Conservation (phyloP, 1,140 invertebrate species). For the Amyelois transitella region DNA sequence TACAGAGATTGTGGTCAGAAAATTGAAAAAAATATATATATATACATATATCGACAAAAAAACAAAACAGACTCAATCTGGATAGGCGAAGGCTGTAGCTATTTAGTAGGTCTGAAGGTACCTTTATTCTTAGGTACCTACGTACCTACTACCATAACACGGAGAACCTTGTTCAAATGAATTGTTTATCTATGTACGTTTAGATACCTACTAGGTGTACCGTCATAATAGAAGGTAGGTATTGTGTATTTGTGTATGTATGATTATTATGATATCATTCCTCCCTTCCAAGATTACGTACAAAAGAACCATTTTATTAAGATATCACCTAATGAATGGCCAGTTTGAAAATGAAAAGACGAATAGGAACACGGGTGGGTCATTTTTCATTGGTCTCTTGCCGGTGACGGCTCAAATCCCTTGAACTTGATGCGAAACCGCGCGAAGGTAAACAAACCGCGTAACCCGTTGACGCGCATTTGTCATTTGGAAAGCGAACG, state of each 20-base stretch:
- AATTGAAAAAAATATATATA: too few relatives aligned
- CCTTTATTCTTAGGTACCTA: too few relatives aligned
- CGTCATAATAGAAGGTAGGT: too few relatives aligned
- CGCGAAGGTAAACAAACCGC: constrained; percentile 57
- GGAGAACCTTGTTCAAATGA: too few relatives aligned
- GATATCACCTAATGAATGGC: background rate
- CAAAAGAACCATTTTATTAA: background rate
- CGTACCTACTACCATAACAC: too few relatives aligned
- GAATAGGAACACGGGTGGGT: constrained; percentile 10
- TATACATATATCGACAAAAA: too few relatives aligned
- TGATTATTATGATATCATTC: background rate
- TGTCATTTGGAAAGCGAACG: constrained; percentile 58
- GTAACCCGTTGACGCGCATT: constrained; percentile 63
- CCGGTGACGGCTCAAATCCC: constrained; percentile 47
- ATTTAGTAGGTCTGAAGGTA: too few relatives aligned
- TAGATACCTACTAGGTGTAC: too few relatives aligned
- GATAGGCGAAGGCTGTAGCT: too few relatives aligned
- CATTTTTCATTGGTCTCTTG: constrained; percentile 18
- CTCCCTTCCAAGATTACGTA: background rate
- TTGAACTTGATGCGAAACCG: constrained; percentile 65
- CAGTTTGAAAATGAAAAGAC: background rate
- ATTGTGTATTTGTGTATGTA: background rate
- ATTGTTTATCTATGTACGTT: too few relatives aligned
- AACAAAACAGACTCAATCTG: too few relatives aligned
- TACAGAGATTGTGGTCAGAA: too few relatives aligned